A percentile compares a stretch with the other conserved stretches of the same genome.
Evolutionary conservation across 1,140 invertebrate species (phyloP).

Genomic region (Nasonia vitripennis): DNA sequence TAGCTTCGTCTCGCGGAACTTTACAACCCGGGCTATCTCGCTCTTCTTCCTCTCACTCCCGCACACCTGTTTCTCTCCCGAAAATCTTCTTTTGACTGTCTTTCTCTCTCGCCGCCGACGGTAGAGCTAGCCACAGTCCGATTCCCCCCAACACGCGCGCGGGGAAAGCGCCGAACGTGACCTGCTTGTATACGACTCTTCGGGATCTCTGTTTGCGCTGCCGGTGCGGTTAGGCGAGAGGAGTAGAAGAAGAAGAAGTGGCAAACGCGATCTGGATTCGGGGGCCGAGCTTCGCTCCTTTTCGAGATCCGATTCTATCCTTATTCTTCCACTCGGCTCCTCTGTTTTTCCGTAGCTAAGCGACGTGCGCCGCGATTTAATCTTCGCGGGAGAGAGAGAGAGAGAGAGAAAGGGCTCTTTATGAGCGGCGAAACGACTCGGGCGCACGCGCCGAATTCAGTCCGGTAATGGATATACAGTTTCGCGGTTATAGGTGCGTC

Average conservation of each 20-base stretch:
- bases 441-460: slow-evolving; percentile 15
- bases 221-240: background rate
- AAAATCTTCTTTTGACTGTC: slow-evolving; percentile 15
- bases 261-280: slow-evolving; percentile 6
- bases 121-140: background rate
- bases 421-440: slow-evolving; percentile 22
- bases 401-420: slow-evolving; percentile 6
- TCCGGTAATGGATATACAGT: background rate
- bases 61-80: slow-evolving; percentile 33
- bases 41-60: background rate
- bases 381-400: background rate
- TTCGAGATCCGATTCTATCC: background rate
- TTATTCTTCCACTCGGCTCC: background rate
- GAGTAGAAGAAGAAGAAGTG: background rate
- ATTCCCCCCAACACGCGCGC: background rate
- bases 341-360: slow-evolving; percentile 2
- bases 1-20: background rate
- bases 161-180: slow-evolving; percentile 44
- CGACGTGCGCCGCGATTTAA: slow-evolving; percentile 47
- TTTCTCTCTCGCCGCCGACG: background rate
- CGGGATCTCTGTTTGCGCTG: slow-evolving; percentile 7
- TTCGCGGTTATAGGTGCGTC: too few species aligned
- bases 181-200: slow-evolving; percentile 34
- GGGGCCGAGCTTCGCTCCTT: background rate
- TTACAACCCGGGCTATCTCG: background rate